Evolutionary conservation across 1,140 invertebrate genomes (phyloP).

Genomic region (Danaus melanippus): DNA sequence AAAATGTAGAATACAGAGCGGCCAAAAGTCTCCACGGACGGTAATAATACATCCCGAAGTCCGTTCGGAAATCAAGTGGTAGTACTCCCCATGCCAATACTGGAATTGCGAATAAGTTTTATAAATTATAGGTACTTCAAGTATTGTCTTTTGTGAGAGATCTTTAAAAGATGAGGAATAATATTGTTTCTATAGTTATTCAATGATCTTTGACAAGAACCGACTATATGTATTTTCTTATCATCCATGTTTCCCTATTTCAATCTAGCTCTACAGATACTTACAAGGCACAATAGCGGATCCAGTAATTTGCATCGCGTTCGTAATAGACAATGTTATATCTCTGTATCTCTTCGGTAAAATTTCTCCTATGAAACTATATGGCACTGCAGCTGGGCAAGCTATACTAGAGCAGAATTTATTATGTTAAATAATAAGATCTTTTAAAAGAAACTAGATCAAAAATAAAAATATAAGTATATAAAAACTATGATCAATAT

Average conservation of each 20-base stretch:
- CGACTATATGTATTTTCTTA: too few relatives aligned
- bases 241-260: too few relatives aligned
- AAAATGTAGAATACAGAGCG: conserved; percentile 53
- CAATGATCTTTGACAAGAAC: too few relatives aligned
- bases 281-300: conserved; percentile 50
- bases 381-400: conserved; percentile 50
- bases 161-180: not conserved
- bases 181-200: not conserved
- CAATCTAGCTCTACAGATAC: conserved; percentile 13
- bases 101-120: conserved; percentile 31
- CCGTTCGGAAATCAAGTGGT: conserved; percentile 68
- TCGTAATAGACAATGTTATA: conserved; percentile 45
- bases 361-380: conserved; percentile 55
- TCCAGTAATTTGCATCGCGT: conserved; percentile 48
- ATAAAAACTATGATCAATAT: too few relatives aligned
- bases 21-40: conserved; percentile 77
- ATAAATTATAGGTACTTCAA: conserved; percentile 6
- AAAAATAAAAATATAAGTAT: too few relatives aligned
- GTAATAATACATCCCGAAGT: conserved; percentile 64
- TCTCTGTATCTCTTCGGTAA: conserved; percentile 47
- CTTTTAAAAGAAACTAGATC: too few relatives aligned
- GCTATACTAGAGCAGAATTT: conserved; percentile 40
- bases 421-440: not conserved
- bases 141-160: not conserved
- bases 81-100: conserved; percentile 77